Evolutionary conservation across 2,888 invertebrate genomes (phyloP), one percentile per base, ranked within the genome.

Genomic region (Sinopyrophorus schimmeli): DNA sequence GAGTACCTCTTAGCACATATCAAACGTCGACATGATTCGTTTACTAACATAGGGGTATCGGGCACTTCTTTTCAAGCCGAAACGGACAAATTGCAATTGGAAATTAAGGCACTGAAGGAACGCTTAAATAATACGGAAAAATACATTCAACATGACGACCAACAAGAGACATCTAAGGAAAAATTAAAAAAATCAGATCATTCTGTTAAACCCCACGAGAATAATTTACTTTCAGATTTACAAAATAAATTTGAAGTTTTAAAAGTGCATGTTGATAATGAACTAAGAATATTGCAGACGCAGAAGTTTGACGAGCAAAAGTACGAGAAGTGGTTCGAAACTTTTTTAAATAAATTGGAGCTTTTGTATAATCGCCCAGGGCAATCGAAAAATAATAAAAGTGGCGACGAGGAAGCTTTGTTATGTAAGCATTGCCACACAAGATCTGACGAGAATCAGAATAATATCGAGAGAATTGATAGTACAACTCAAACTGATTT

Each of bases 81-180:
- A 64, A 82, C 82, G 1, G 80, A 80, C 26, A 84, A 82, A 66
- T 69, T 88, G 46, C 78, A 82, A 42, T 70, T 78, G 28, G 83
- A 84, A 66, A 81, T 84, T 23, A 83, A 83, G 61, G 78, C 79
- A 21, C 63, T 84, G 5, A 84, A 83, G 60, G 82, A 83, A 55
- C 73, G 81, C 12, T 64, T 84, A 1, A 83, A 82, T 64, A 74
- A 73, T 28, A 78, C 82, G 0, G 83, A 83, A 59, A 77, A 76
- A 48, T 72, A 78, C 5, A 76, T 82, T 39, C 68, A 66, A 21
- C 37, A 69, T 37, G 74, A 72, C 24, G 74, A 72, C 10, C 14
- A 27, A 14, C 9, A 27, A 7, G 48, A 52, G 11, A 50, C 56
- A 12, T 56, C 54, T 28, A 57, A 58, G 18, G 53, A 57, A 21